Base-by-base conservation (phyloP, 2,113 vertebrate genomes). In the Tetrax tetrax region DNA sequence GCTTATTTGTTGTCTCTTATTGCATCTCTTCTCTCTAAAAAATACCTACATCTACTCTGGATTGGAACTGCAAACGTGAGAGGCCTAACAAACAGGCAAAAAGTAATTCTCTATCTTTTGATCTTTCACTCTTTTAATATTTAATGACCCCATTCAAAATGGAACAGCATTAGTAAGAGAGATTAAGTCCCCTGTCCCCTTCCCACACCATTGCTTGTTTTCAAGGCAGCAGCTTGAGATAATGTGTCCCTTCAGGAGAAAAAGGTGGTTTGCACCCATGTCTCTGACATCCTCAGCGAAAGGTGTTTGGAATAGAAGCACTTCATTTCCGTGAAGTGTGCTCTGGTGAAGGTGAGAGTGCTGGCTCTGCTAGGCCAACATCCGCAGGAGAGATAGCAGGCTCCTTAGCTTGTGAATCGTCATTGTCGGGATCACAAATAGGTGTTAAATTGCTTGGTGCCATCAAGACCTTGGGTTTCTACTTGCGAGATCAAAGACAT, bases 71-170 rank as follows among this genome's bases (percentile, higher is more conserved):
- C 83, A 92, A 82, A 96, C 29, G 72, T 83, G 89, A 95, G 69
- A 87, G 65, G 94, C 93, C 89, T 97, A 84, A 75, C 77, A 96
- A 95, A 83, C 47, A 93, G 87, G 43, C 81, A 94, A 94, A 63
- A 96, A 96, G 82, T 95, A 43, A 83, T 93, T 88, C 81, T 75
- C 72, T 87, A 4, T 89, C 94, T 93, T 96, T 95, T 96, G 87
- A 89, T 94, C 95, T 96, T 94, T 90, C 70, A 85, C 54, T 94
- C 82, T 91, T 93, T 96, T 72, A 96, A 95, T 93, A 93, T 96
- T 97, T 96, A 88, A 96, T 90, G 89, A 96, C 85, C 24, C 91
- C 51, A 37, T 93, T 96, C 89, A 94, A 89, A 94, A 95, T 91
- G 81, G 93, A 97, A 87, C 70, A 90, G 74, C 93, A 70, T 93